Evolutionary conservation across 2,797 vertebrate genomes (phyloP).

Genomic region (Enteromius afrohamiltoni): DNA sequence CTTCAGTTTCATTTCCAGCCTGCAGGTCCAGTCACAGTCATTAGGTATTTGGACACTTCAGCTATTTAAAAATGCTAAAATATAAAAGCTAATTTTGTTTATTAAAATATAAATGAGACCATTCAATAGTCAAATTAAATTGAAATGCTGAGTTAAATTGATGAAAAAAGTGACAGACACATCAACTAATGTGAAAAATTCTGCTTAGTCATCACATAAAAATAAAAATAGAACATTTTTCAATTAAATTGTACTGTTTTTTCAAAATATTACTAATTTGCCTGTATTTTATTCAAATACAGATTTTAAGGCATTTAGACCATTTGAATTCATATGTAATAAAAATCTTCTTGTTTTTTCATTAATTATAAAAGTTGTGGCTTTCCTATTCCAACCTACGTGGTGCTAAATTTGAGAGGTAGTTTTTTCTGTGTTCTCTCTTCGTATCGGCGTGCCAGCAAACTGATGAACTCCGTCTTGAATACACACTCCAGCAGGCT

Average conservation of each 20-base stretch:
- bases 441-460: conserved; percentile 90
- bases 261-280: neutral
- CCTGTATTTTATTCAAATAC: neutral
- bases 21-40: conserved; percentile 60
- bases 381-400: conserved; percentile 78
- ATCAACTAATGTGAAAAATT: neutral
- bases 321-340: neutral
- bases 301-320: no score
- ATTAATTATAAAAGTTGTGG: neutral
- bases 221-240: neutral
- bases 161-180: neutral
- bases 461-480: conserved; percentile 96
- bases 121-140: neutral
- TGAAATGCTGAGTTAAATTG: neutral
- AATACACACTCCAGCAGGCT: conserved; percentile 95
- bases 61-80: neutral
- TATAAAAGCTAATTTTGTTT: neutral
- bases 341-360: neutral
- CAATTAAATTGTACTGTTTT: neutral
- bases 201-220: neutral
- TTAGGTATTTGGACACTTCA: neutral
- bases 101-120: neutral
- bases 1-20: conserved; percentile 96
- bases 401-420: conserved; percentile 94
- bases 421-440: conserved; percentile 94